A percentile compares a stretch with the other conserved stretches of the same genome.
Evolutionary conservation across 2,888 invertebrate genomes (phyloP).

Genomic region (Melanargia galathea): DNA sequence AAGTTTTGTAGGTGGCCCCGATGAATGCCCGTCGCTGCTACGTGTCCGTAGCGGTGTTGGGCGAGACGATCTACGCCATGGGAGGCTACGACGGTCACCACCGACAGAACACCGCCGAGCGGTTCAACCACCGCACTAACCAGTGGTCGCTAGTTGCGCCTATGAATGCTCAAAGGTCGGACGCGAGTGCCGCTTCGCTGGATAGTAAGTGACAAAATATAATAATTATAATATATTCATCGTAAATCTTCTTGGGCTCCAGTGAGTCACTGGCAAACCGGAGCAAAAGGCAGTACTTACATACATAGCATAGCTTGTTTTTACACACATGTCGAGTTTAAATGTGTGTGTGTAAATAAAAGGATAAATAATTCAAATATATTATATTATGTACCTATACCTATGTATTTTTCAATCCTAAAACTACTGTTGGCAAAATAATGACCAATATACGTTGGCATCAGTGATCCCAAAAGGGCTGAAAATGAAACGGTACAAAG

Average conservation of each 20-base stretch:
- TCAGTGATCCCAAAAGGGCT: too few relatives aligned
- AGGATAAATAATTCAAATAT: too few relatives aligned
- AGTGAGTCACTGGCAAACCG: not conserved
- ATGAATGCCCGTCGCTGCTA: slow-evolving; percentile 95
- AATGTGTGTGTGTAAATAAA: too few relatives aligned
- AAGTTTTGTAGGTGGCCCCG: slow-evolving; percentile 84
- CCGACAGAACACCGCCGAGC: slow-evolving; percentile 92
- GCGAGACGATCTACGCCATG: slow-evolving; percentile 91
- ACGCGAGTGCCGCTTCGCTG: slow-evolving; percentile 94
- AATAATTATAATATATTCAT: too few relatives aligned
- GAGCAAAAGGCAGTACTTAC: too few relatives aligned
- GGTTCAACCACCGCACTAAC: slow-evolving; percentile 91
- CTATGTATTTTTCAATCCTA: too few relatives aligned
- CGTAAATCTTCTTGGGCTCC: not conserved
- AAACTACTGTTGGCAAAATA: too few relatives aligned
- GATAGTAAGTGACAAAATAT: slow-evolving; percentile 83
- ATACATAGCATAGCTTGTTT: too few relatives aligned
- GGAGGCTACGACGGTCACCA: slow-evolving; percentile 94
- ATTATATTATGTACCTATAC: too few relatives aligned
- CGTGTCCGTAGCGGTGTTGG: slow-evolving; percentile 90
- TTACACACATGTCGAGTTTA: too few relatives aligned
- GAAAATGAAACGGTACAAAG: too few relatives aligned
- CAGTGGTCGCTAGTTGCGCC: slow-evolving; percentile 94
- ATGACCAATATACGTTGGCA: too few relatives aligned
- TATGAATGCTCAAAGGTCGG: slow-evolving; percentile 94